Evolutionary conservation across 2,113 vertebrate species (phyloP).

Genomic region (Nerophis ophidion): DNA sequence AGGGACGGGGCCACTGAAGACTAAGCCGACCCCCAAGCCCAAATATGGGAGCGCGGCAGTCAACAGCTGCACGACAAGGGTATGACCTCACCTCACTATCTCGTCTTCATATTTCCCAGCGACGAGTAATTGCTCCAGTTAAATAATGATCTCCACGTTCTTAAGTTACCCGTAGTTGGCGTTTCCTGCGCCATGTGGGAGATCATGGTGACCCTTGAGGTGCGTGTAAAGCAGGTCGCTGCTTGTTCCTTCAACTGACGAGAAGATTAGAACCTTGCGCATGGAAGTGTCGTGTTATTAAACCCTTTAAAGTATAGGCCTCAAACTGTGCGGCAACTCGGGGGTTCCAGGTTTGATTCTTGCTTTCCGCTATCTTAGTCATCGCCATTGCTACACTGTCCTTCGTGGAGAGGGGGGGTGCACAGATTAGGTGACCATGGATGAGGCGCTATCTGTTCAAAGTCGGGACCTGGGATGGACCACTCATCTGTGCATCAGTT

Average conservation of each 20-base stretch:
- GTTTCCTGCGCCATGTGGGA: neutral
- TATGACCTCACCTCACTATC: slow-evolving; percentile 26
- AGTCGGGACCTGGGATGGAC: too few species aligned
- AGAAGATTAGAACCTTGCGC: slow-evolving; percentile 1
- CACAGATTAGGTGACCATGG: too few species aligned
- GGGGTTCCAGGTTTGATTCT: too few species aligned
- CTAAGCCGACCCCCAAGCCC: slow-evolving; percentile 15
- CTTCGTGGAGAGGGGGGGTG: too few species aligned
- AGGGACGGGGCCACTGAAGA: slow-evolving; percentile 17
- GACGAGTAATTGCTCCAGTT: slow-evolving; percentile 6
- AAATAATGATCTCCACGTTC: slow-evolving; percentile 12
- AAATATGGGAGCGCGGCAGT: slow-evolving; percentile 20
- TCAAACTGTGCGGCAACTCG: neutral
- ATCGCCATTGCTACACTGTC: too few species aligned
- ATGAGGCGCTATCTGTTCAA: too few species aligned
- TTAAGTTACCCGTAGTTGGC: neutral
- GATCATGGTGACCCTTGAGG: neutral
- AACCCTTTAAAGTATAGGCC: neutral
- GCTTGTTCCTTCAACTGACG: neutral
- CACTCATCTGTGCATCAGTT: too few species aligned
- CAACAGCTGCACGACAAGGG: slow-evolving; percentile 14
- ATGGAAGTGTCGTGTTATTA: neutral
- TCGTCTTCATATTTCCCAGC: slow-evolving; percentile 14
- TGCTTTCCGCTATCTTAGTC: too few species aligned
- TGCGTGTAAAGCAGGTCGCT: neutral